phyloP scores from a whole-genome alignment of 37 sponge, comb jelly and placozoan genomes.

The Crambe crambe region DNA sequence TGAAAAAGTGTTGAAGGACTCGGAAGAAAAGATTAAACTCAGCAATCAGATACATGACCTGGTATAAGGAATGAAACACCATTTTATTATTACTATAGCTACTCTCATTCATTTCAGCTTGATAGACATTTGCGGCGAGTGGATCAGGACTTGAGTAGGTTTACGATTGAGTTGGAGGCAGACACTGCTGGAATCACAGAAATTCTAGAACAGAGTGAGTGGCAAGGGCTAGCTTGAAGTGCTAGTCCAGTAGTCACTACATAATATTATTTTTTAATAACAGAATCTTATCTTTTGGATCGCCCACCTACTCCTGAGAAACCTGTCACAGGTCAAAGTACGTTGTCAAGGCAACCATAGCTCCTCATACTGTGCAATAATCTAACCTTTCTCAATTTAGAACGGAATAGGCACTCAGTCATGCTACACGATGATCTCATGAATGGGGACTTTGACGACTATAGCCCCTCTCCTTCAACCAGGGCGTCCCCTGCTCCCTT shows the following conservation, averaged over 20 bases:
- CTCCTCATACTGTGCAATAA: not conserved
- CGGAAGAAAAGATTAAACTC: constrained; percentile 71
- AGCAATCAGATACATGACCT: constrained; percentile 76
- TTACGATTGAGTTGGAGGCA: constrained; percentile 96
- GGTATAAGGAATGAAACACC: constrained; percentile 32
- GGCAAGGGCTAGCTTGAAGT: no score
- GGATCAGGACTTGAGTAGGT: constrained; percentile 88
- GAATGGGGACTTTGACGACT: constrained; percentile 57
- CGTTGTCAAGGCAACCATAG: not conserved
- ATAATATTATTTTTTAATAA: not conserved
- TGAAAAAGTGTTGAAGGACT: constrained; percentile 50
- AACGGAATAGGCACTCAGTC: constrained; percentile 28
- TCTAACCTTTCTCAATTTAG: not conserved
- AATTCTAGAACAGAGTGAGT: constrained; percentile 82
- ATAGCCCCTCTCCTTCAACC: constrained; percentile 44
- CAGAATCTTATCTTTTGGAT: constrained; percentile 69
- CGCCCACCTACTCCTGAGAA: constrained; percentile 80
- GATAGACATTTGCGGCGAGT: constrained; percentile 85
- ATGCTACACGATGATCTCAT: constrained; percentile 47
- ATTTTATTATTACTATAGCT: not conserved
- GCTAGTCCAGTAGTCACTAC: no score
- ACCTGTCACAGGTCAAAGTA: constrained; percentile 52
- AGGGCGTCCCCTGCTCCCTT: constrained; percentile 52
- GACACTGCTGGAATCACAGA: constrained; percentile 98
- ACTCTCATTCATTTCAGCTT: constrained; percentile 25